Conservation (phyloP, 2,888 invertebrate genomes). For the Colletes collaris region DNA sequence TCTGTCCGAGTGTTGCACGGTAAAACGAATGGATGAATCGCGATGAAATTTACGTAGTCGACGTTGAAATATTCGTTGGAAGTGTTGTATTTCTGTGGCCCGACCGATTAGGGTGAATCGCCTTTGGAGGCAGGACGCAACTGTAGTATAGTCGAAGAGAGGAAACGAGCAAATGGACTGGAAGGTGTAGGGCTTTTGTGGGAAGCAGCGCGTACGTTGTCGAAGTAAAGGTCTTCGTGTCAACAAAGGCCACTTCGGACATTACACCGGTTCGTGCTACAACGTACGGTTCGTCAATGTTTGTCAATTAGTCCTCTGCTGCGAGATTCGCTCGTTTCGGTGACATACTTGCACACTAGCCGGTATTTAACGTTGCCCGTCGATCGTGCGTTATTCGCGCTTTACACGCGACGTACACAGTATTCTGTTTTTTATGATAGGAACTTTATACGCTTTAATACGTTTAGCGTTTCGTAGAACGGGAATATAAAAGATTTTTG, state of each 20-base stretch:
- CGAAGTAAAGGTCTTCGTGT: conserved; percentile 71
- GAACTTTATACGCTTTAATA: no score
- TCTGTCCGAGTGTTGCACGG: no score
- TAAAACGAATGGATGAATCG: no score
- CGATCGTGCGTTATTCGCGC: conserved; percentile 22
- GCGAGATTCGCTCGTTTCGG: conserved; percentile 63
- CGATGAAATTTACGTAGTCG: no score
- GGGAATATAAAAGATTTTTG: no score
- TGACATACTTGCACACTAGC: conserved; percentile 46
- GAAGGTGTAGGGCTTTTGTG: conserved; percentile 73
- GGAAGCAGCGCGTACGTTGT: conserved; percentile 66
- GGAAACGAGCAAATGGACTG: conserved; percentile 73
- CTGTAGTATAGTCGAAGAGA: conserved; percentile 8
- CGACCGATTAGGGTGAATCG: conserved; percentile 6
- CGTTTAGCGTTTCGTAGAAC: no score
- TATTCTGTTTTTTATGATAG: not conserved
- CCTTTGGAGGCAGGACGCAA: conserved; percentile 8
- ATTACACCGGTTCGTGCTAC: conserved; percentile 61
- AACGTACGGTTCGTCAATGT: conserved; percentile 76
- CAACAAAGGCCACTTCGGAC: conserved; percentile 77
- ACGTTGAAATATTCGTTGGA: no score
- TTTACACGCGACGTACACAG: conserved; percentile 10
- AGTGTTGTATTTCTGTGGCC: conserved; percentile 13
- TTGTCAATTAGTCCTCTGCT: conserved; percentile 77
- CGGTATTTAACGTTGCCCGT: conserved; percentile 11